These are phyloP conservation scores for Parasteatoda tepidariorum DNA, from an alignment of 1,140 invertebrate genomes.

Conservation along the genomic window DNA sequence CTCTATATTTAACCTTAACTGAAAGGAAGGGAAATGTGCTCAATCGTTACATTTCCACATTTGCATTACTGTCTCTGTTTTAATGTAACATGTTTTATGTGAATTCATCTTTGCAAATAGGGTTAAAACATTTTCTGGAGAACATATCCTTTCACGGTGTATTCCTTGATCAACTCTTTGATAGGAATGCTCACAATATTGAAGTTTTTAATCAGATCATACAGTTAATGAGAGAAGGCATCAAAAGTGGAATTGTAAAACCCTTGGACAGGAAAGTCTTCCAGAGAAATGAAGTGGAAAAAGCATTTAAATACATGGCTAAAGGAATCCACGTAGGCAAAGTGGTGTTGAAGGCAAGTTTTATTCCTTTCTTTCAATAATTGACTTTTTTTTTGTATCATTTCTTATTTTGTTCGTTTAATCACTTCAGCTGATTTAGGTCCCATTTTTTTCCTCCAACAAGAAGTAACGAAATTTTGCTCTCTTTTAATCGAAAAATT, in stretches of 20 bases:
- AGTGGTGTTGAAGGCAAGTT: conserved; percentile 72
- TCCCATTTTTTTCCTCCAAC: no score
- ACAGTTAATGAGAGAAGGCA: conserved; percentile 81
- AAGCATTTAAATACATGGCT: conserved; percentile 73
- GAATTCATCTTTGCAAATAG: conserved; percentile 66
- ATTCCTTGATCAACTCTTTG: conserved; percentile 89
- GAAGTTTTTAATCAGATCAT: conserved; percentile 74
- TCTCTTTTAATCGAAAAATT: no score
- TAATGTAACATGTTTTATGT: no score
- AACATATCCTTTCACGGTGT: conserved; percentile 98
- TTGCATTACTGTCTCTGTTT: no score
- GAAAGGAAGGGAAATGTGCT: no score
- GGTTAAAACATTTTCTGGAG: conserved; percentile 94
- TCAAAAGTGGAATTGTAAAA: conserved; percentile 83
- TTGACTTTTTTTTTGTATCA: no score
- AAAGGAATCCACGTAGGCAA: conserved; percentile 74
- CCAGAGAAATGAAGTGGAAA: conserved; percentile 70
- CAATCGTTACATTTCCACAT: no score
- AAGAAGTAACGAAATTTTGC: no score
- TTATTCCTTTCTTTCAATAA: neutral
- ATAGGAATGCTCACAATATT: conserved; percentile 68
- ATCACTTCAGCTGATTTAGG: no score
- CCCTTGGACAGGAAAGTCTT: conserved; percentile 81
- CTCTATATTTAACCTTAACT: no score
- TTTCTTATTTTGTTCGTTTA: no score